Evolutionary conservation across 37 sponge, comb jelly and placozoan genomes (phyloP).

Genomic region (Chondrosia reniformis): DNA sequence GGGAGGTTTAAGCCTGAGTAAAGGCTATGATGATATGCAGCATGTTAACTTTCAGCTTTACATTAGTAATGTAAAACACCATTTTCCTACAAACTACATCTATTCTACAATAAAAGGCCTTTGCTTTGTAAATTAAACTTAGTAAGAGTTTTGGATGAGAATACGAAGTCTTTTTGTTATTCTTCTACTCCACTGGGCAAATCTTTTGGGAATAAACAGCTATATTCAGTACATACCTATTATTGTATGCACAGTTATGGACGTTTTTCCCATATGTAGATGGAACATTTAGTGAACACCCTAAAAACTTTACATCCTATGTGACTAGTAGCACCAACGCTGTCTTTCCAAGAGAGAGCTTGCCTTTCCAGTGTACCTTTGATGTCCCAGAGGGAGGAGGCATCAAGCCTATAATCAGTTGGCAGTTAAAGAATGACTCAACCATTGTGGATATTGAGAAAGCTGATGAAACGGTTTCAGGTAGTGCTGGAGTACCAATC

Average conservation of each 20-base stretch:
- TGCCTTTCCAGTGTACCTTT: background rate
- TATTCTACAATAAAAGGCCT: too few relatives aligned
- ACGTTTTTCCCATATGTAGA: too few relatives aligned
- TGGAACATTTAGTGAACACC: background rate
- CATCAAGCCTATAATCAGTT: slow-evolving; percentile 8
- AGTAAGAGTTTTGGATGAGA: background rate
- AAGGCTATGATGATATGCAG: too few relatives aligned
- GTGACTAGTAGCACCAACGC: background rate
- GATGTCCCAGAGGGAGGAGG: background rate
- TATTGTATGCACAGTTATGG: background rate
- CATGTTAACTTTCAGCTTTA: too few relatives aligned
- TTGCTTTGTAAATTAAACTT: too few relatives aligned
- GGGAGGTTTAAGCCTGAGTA: too few relatives aligned
- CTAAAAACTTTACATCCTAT: background rate
- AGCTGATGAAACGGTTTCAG: background rate
- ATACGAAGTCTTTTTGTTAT: background rate
- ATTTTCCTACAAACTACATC: too few relatives aligned
- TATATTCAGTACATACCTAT: background rate
- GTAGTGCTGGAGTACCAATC: too few relatives aligned
- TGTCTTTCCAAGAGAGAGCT: background rate
- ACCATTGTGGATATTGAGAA: background rate
- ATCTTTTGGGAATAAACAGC: background rate
- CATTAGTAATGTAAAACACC: too few relatives aligned
- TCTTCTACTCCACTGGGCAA: background rate
- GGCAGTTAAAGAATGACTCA: background rate